These are phyloP conservation scores for Alviniconcha marisindica DNA, from an alignment of 1,140 invertebrate species.

Conservation along the genomic window DNA sequence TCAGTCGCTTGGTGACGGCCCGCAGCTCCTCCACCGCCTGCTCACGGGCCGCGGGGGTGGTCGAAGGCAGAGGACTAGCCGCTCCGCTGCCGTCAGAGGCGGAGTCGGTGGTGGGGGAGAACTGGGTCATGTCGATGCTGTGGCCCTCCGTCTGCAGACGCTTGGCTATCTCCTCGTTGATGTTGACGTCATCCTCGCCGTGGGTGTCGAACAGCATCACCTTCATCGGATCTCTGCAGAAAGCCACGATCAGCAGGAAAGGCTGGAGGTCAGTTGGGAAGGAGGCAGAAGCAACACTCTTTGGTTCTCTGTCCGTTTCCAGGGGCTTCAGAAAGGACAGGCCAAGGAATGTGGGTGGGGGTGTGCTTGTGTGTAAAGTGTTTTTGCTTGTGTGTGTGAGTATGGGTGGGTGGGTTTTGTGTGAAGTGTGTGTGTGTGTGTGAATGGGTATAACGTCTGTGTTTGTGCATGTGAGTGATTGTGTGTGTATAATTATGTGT, in stretches of 20 bases:
- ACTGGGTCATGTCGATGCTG: slow-evolving; percentile 18
- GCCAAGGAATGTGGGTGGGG: too few species aligned
- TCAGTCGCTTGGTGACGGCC: background rate
- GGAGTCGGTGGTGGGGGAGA: background rate
- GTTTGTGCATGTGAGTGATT: too few species aligned
- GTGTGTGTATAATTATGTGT: too few species aligned
- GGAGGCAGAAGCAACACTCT: background rate
- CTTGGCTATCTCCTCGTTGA: slow-evolving; percentile 54
- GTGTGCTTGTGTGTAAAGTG: too few species aligned
- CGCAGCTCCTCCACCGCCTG: background rate
- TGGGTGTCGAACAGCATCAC: slow-evolving; percentile 56
- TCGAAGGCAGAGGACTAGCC: background rate
- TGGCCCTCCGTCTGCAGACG: slow-evolving; percentile 28
- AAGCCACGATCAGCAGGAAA: too few species aligned
- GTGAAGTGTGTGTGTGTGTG: too few species aligned
- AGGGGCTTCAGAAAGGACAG: background rate
- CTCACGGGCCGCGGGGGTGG: background rate
- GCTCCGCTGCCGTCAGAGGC: background rate
- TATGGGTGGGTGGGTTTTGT: too few species aligned
- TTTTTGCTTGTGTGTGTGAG: too few species aligned
- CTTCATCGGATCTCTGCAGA: slow-evolving; percentile 38
- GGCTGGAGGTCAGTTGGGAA: background rate
- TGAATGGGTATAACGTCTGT: too few species aligned
- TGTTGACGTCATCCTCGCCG: slow-evolving; percentile 55
- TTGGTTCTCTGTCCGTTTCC: background rate